Evolutionary conservation across 2,888 invertebrate genomes (phyloP).

Genomic region (Spodoptera picta): DNA sequence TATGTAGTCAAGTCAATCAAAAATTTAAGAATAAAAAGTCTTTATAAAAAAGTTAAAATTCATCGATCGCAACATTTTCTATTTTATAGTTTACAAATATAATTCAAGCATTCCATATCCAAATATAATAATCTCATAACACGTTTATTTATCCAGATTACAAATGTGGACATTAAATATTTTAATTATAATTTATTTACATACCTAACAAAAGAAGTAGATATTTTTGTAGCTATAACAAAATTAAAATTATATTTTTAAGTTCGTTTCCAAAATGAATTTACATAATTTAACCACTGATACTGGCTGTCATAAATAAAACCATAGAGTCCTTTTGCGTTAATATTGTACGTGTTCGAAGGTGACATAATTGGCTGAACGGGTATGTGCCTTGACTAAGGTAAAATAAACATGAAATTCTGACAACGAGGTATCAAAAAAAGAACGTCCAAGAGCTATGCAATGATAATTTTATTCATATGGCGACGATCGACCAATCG

Average conservation of each 20-base stretch:
- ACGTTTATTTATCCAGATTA: neutral
- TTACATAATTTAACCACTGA: neutral
- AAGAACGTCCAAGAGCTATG: constrained; percentile 12
- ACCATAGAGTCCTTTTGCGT: neutral
- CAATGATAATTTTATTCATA: constrained; percentile 30
- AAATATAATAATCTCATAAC: too few relatives aligned
- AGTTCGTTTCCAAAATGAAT: neutral
- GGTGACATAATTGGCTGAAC: constrained; percentile 7
- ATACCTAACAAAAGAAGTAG: neutral
- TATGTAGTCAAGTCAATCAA: too few relatives aligned
- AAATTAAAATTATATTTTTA: constrained; percentile 5
- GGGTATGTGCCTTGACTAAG: neutral
- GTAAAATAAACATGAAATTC: neutral
- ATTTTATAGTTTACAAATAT: too few relatives aligned
- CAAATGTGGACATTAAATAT: constrained; percentile 11
- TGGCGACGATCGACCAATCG: constrained; percentile 2
- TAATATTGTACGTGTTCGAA: neutral
- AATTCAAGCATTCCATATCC: too few relatives aligned
- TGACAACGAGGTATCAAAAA: constrained; percentile 8
- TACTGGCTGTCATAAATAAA: constrained; percentile 9
- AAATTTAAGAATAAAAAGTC: too few relatives aligned
- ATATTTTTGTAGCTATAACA: constrained; percentile 7
- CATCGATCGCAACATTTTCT: too few relatives aligned
- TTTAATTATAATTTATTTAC: constrained; percentile 19
- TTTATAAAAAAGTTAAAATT: too few relatives aligned